Evolutionary conservation across 2,797 vertebrate species (phyloP), one percentile per base, ranked within the genome.

Genomic region (Octomys mimax): DNA sequence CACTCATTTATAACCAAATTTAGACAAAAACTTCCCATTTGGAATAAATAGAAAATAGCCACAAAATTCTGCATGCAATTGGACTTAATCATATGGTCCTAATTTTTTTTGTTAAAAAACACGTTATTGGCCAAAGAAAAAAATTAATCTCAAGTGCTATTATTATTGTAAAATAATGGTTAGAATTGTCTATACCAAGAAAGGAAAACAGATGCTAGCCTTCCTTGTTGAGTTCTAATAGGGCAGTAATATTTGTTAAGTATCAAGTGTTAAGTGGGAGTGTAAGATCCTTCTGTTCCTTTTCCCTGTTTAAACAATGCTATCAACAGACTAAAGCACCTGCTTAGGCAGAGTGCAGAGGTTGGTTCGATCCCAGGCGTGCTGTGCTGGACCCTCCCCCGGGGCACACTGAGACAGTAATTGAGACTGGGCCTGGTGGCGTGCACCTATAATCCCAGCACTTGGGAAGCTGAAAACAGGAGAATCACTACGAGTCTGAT

Each of bases 1-100:
- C 83, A 68, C 1, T 92, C 54, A 85, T 83, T 92, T 88, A 31
- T 80, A 95, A 80, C 70, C 42, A 91, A 54, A 82, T 46, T 87
- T 97, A 62, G 13, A 59, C n/a, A 78, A 46, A 22, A 86, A 62
- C 14, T 92, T 79, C 28, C 28, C 6, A 94, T 93, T 73, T 75
- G 24, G 28, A 84, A 22, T 78, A 77, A 64, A 66, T 80, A 77
- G 61, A 92, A 83, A 87, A 66, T 26, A 95, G 18, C 28, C 39
- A 33, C 49, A 86, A 62, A 71, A n/a, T 88, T 78, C 46, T 19
- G 11, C 39, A 26, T n/a, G n/a, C 12, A 36, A 0, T 1, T 4
- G 24, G 22, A 91, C 19, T 8, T 70, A 66, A 66, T 87, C 59
- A 5, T 6, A 46, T 52, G 64, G 39, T 19, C 19, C n/a, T 39